A percentile compares a stretch with the other conserved stretches of the same genome.
Evolutionary conservation across 1,140 invertebrate species (phyloP).

Genomic region (Dreissena rostriformis): DNA sequence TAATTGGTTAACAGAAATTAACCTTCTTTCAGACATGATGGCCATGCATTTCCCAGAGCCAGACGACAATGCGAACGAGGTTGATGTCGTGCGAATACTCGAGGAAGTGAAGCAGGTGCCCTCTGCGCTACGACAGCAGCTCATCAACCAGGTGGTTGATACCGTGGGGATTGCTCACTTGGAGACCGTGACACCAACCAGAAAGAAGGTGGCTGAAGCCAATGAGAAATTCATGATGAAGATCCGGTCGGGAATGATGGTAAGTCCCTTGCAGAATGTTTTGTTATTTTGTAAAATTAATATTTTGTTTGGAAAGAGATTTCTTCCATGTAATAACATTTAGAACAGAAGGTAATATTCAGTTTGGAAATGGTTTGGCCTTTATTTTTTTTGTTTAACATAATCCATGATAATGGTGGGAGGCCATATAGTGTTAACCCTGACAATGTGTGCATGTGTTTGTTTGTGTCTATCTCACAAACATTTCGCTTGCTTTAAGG

Average conservation of each 20-base stretch:
- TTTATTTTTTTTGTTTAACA: too few relatives aligned
- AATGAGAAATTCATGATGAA: constrained; percentile 63
- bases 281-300: not conserved
- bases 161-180: constrained; percentile 95
- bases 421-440: too few relatives aligned
- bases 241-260: constrained; percentile 42
- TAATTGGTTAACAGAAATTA: not conserved
- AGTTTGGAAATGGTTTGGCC: too few relatives aligned
- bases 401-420: too few relatives aligned
- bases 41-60: not conserved
- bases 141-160: constrained; percentile 81
- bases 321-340: not conserved
- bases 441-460: too few relatives aligned
- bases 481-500: too few relatives aligned
- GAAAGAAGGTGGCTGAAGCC: constrained; percentile 90
- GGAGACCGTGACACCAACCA: constrained; percentile 97
- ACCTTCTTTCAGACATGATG: constrained; percentile 25
- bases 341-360: too few relatives aligned
- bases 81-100: constrained; percentile 65
- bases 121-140: constrained; percentile 86
- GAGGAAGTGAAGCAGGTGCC: constrained; percentile 87
- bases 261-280: constrained; percentile 10
- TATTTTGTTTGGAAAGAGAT: constrained; percentile 21
- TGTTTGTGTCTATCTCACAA: too few relatives aligned
- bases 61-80: constrained; percentile 43